These are phyloP conservation scores for Poliocrania exsul DNA, from an alignment of 2,797 vertebrate species.

Conservation along the genomic window DNA sequence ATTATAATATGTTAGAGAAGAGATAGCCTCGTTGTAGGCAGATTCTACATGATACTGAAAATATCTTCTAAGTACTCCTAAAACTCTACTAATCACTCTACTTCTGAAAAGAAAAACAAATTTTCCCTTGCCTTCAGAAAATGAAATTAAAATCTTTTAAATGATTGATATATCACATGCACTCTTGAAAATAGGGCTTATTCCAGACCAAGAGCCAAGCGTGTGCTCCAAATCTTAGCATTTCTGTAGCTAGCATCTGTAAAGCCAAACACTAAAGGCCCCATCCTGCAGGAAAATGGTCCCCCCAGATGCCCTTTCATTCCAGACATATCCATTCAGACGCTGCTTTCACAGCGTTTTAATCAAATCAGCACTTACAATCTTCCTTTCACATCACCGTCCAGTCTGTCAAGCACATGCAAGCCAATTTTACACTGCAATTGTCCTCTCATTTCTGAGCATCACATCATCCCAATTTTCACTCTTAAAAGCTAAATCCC, in stretches of 20 bases:
- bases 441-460: constrained; percentile 43
- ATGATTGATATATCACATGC: neutral
- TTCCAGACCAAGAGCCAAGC: neutral
- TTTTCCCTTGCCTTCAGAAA: neutral
- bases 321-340: constrained; percentile 45
- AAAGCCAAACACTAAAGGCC: neutral
- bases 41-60: neutral
- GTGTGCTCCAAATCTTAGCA: neutral
- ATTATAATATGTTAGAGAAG: neutral
- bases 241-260: neutral
- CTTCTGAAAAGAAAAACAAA: neutral
- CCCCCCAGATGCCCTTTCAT: neutral
- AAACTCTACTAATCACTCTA: neutral
- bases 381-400: constrained; percentile 48
- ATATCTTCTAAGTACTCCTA: neutral
- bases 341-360: neutral
- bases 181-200: neutral
- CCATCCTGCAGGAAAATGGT: neutral
- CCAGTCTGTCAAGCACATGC: neutral
- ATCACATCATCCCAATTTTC: constrained; percentile 6
- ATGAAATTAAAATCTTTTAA: neutral
- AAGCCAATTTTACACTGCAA: constrained; percentile 48
- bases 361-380: constrained; percentile 32
- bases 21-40: neutral
- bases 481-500: constrained; percentile 16